Percentiles rank a stretch among this genome's conserved stretches.
phyloP scores from a whole-genome alignment of 2,113 vertebrate species.

The Myrmecophaga tridactyla region DNA sequence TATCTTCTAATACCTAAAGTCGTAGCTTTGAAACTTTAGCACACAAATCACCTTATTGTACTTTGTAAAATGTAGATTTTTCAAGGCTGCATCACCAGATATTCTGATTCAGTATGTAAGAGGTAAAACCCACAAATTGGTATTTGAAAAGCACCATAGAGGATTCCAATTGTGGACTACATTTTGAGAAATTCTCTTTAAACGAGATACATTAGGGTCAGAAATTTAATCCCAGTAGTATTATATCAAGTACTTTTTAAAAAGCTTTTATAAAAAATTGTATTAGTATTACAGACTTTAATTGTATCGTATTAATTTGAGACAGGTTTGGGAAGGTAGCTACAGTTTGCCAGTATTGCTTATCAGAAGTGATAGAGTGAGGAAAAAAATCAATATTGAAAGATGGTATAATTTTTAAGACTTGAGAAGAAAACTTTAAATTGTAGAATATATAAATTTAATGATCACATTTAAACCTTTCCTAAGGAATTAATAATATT shows the following conservation, averaged over 20 bases:
- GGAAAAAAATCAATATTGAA: neutral
- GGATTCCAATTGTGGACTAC: neutral
- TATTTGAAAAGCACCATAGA: neutral
- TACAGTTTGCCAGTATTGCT: conserved; percentile 37
- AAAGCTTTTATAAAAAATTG: conserved; percentile 2
- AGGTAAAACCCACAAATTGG: neutral
- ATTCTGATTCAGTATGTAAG: neutral
- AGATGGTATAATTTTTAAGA: neutral
- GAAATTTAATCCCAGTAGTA: neutral
- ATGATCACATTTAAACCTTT: neutral
- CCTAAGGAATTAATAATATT: neutral
- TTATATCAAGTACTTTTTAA: neutral
- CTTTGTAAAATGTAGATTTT: neutral
- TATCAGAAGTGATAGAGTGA: neutral
- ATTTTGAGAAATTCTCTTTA: conserved; percentile 32
- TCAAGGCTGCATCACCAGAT: neutral
- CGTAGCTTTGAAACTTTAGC: neutral
- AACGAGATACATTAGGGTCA: neutral
- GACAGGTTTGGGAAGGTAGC: neutral
- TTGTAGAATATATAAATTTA: neutral
- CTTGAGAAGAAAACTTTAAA: conserved; percentile 10
- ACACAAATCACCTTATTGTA: neutral
- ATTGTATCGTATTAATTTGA: neutral
- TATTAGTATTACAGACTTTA: neutral
- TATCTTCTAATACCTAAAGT: neutral